Evolutionary conservation across 64 coral and sea anemone genomes (phyloP).

Genomic region (Astreopora myriophthalma): DNA sequence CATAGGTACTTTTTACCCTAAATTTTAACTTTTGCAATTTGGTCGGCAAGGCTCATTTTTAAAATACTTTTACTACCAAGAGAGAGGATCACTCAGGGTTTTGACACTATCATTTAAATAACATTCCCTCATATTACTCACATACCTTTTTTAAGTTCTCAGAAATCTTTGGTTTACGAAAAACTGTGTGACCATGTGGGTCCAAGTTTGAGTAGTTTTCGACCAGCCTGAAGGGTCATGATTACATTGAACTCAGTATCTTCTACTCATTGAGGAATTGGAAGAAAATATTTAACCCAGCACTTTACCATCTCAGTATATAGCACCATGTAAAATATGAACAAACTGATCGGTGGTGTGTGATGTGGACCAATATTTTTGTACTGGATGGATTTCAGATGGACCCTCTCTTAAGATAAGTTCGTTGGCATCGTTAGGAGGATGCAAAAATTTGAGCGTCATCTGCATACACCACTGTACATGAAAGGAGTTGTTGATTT

Average conservation of each 20-base stretch:
- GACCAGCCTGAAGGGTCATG: background rate
- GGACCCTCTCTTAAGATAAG: conserved; percentile 37
- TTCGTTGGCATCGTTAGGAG: too few relatives aligned
- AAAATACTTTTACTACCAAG: background rate
- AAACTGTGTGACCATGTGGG: background rate
- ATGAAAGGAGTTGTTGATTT: too few relatives aligned
- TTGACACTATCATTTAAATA: background rate
- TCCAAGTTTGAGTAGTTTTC: background rate
- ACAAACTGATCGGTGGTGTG: background rate
- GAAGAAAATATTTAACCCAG: background rate
- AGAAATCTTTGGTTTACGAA: background rate
- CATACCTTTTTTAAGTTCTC: background rate
- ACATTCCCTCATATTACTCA: background rate
- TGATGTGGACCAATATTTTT: conserved; percentile 1
- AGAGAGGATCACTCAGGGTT: background rate
- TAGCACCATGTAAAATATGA: conserved; percentile 14
- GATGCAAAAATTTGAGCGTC: too few relatives aligned
- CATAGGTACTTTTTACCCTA: background rate
- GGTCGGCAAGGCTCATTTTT: background rate
- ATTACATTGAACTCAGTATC: background rate
- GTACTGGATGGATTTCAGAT: conserved; percentile 30
- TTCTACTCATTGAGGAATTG: background rate
- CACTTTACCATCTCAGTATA: background rate
- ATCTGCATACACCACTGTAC: too few relatives aligned
- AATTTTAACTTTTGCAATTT: background rate